These are phyloP conservation scores for Hippocampus kuda DNA, from an alignment of 2,797 vertebrate genomes.

Conservation along the genomic window DNA sequence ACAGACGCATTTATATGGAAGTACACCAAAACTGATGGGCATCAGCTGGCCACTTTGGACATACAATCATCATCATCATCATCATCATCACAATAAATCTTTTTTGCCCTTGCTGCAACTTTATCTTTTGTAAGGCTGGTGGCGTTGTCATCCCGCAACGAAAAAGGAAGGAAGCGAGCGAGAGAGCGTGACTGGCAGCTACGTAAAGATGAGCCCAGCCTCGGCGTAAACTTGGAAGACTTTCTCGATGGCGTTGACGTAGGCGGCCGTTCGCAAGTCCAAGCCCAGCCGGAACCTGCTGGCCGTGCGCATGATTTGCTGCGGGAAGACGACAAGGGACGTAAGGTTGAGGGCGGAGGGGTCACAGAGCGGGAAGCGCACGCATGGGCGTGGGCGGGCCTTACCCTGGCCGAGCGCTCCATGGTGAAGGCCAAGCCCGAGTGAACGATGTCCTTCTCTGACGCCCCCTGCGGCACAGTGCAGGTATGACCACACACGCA, in stretches of 20 bases:
- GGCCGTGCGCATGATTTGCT: slow-evolving; percentile 81
- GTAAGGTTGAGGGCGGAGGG: neutral
- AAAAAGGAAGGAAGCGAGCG: neutral
- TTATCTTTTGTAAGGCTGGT: neutral
- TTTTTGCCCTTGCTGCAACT: neutral
- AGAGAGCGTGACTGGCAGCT: slow-evolving; percentile 18
- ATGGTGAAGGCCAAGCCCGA: slow-evolving; percentile 94
- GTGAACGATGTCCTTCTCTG: slow-evolving; percentile 97
- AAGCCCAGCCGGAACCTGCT: slow-evolving; percentile 90
- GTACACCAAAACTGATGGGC: too few species aligned
- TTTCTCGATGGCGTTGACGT: slow-evolving; percentile 96
- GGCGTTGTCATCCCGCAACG: neutral
- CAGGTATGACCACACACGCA: neutral
- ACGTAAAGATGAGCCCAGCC: slow-evolving; percentile 79
- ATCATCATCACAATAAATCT: too few species aligned
- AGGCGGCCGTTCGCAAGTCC: slow-evolving; percentile 91
- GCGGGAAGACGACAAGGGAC: neutral
- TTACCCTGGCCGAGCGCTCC: slow-evolving; percentile 92
- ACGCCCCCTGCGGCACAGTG: slow-evolving; percentile 73
- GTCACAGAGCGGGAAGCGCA: neutral
- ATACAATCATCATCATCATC: too few species aligned
- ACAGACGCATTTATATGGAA: too few species aligned
- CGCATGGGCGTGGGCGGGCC: slow-evolving; percentile 7
- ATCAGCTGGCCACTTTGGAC: too few species aligned
- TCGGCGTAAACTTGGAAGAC: slow-evolving; percentile 96